Percentiles rank a stretch among this genome's conserved stretches.
phyloP scores from a whole-genome alignment of 1,140 invertebrate genomes.

The Acromyrmex heyeri region DNA sequence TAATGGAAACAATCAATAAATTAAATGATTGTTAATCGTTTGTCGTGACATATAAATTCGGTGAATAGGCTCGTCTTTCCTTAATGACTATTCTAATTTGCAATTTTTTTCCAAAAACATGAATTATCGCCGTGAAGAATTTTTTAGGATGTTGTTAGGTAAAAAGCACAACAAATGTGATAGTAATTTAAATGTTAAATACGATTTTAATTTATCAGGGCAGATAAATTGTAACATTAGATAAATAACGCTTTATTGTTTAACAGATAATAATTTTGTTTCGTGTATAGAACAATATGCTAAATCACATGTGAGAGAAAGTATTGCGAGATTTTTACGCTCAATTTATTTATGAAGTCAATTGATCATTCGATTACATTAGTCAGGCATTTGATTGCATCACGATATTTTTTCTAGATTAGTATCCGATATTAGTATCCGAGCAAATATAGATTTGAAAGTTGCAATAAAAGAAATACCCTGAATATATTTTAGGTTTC shows the following conservation, averaged over 20 bases:
- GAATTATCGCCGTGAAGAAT: background rate
- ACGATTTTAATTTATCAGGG: no score
- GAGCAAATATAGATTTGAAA: background rate
- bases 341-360: slow-evolving; percentile 38
- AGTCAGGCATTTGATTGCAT: background rate
- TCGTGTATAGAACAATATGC: background rate
- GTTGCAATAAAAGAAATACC: background rate
- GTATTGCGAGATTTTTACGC: background rate
- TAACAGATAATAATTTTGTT: slow-evolving; percentile 34
- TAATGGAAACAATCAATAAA: slow-evolving; percentile 30
- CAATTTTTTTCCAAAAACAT: background rate
- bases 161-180: background rate
- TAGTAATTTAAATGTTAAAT: background rate
- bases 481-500: background rate
- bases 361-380: slow-evolving; percentile 9
- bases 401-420: background rate
- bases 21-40: slow-evolving; percentile 35
- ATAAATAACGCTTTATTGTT: background rate
- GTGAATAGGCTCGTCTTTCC: background rate
- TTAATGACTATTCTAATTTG: background rate
- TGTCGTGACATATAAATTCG: slow-evolving; percentile 5
- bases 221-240: background rate
- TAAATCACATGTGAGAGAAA: background rate
- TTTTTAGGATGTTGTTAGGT: background rate
- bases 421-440: background rate